Evolutionary conservation across 1,140 invertebrate genomes (phyloP).

Genomic region (Dinoponera quadriceps): DNA sequence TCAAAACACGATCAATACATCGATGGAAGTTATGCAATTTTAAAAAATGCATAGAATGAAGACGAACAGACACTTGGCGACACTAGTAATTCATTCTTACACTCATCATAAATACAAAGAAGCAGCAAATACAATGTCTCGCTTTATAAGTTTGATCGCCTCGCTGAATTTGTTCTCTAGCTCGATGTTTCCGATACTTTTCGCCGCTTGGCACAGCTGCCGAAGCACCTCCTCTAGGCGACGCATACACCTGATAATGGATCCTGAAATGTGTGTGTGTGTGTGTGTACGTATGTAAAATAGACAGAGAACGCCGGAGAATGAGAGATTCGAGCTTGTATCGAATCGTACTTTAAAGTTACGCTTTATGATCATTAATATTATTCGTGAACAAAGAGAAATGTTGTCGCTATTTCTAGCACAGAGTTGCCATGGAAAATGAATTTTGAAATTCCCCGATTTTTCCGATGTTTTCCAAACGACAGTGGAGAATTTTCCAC

Average conservation of each 20-base stretch:
- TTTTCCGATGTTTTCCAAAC: too few relatives aligned
- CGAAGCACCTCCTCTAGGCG: constrained; percentile 97
- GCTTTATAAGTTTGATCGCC: constrained; percentile 96
- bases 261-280: constrained; percentile 88
- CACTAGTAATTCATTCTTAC: constrained; percentile 18
- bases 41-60: background rate
- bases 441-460: too few relatives aligned
- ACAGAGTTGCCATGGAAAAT: too few relatives aligned
- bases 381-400: background rate
- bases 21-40: too few relatives aligned
- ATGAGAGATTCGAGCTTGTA: constrained; percentile 27
- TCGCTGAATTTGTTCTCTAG: constrained; percentile 98
- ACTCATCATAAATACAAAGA: constrained; percentile 96
- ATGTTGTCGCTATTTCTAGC: constrained; percentile 10
- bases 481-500: too few relatives aligned
- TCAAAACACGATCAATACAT: too few relatives aligned
- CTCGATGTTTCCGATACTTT: constrained; percentile 98
- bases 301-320: constrained; percentile 30
- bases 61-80: background rate
- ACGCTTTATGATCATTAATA: too few relatives aligned
- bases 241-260: constrained; percentile 98
- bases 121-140: constrained; percentile 99
- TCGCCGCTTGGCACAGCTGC: constrained; percentile 98
- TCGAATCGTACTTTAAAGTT: background rate
- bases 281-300: constrained; percentile 3